These are phyloP conservation scores for Zonitis immaculata DNA, from an alignment of 2,888 invertebrate genomes.

Conservation along the genomic window DNA sequence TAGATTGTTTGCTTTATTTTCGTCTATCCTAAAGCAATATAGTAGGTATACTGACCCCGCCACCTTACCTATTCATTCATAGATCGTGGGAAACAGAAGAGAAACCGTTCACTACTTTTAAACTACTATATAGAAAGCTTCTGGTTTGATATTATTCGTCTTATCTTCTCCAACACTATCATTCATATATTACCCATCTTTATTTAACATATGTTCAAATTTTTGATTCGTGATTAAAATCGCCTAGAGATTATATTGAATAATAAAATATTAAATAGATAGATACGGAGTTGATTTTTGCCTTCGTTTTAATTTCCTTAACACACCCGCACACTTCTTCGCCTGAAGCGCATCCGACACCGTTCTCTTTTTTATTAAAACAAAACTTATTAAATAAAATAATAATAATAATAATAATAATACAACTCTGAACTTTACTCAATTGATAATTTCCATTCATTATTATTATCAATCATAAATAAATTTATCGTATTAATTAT, in stretches of 20 bases:
- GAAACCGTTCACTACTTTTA: constrained; percentile 24
- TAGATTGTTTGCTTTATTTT: constrained; percentile 24
- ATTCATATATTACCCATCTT: not conserved
- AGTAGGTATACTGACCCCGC: constrained; percentile 47
- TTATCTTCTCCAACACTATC: constrained; percentile 1
- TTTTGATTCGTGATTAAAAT: constrained; percentile 3
- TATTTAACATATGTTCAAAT: not conserved
- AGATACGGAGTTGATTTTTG: constrained; percentile 13
- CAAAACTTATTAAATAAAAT: no score
- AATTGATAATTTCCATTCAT: constrained; percentile 13
- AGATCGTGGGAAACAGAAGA: constrained; percentile 42
- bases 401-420: no score
- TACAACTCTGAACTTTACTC: no score
- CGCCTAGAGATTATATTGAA: no score
- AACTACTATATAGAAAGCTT: not conserved
- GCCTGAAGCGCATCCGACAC: constrained; percentile 10
- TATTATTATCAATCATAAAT: not conserved
- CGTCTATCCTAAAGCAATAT: constrained; percentile 35
- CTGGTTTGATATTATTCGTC: not conserved
- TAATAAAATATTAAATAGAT: no score
- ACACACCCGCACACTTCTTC: constrained; percentile 8
- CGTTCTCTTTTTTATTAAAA: constrained; percentile 13
- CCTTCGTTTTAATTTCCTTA: not conserved
- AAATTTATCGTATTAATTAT: not conserved
- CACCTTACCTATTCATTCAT: constrained; percentile 46